Base-by-base conservation (phyloP, 2,113 vertebrate species). In the Entosphenus tridentatus region DNA sequence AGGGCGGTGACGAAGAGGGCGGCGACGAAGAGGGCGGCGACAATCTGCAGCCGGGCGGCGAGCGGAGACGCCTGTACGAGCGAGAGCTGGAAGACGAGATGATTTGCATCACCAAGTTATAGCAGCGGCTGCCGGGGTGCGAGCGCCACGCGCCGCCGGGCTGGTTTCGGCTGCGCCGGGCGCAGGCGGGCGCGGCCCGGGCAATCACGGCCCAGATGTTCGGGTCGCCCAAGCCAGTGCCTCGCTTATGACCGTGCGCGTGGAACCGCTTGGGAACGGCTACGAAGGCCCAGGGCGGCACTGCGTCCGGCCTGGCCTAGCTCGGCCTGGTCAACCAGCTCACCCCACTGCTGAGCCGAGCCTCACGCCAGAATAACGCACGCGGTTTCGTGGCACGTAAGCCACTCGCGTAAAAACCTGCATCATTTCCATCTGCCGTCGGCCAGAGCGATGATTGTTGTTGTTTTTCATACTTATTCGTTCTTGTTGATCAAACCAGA, bases 21-120 rank as follows among this genome's bases (percentile, higher is more conserved):
- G 10, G 72, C 0, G 83, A 77, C 73, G 81, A 76, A 72, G 62
- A n/a, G 10, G 21, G n/a, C n/a, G 10, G 2, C n/a, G 62, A 65
- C 10, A 21, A 65, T n/a, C 10, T 65, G n/a, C n/a, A 9, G n/a
- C 62, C 21, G n/a, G 62, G 62, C 62, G 21, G 62, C n/a, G 62
- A 65, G 62, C 8, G n/a, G n/a, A 16, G n/a, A 9, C 10, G 62
- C 21, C 62, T 16, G 10, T 92, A 93, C 1, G 93, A 98, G 79
- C 92, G 96, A 79, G 93, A 98, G 77, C 83, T 98, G 80, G 89
- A 88, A 9, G 93, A 95, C 57, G 93, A 98, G 78, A 96, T 98
- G 90, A 96, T 96, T 76, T 98, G 93, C 81, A 88, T 98, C 76
- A 96, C 93, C 14, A 89, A 87, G 75, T 92, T 98, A 88, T 97